Evolutionary conservation across 2,888 invertebrate genomes (phyloP), one percentile per base, ranked within the genome.

Genomic region (Dermolepida albohirtum): DNA sequence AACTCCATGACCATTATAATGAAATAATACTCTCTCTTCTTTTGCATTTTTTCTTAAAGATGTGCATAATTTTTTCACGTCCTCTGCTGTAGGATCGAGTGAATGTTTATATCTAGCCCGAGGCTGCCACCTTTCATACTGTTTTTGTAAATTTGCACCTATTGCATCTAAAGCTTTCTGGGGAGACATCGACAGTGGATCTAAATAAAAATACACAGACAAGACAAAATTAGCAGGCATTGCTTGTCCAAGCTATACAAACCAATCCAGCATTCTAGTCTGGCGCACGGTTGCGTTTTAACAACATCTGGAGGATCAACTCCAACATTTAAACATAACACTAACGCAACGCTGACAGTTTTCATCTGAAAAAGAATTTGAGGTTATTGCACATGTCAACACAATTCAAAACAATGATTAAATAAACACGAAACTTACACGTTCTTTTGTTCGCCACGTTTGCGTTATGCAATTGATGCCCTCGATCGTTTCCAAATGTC

Each of bases 1-100:
- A 68, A 99, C 99, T 12, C 99, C 99, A 82, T 99, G 99, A 0
- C 99, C 99, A 84, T 99, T 99, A 84, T 99, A 99, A 84, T 99
- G 99, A 85, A 99, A 99, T 64, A 99, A 85, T 41, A 99, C 97
- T 72, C 99, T 88, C 81, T 99, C 99, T 78, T 98, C 98, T 84
- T 98, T 98, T 4, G 99, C 98, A 84, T 97, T 98, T 74, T 97
- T 88, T 10, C 99, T 87, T 73, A 99, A 85, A 0, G 97, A 97
- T 29, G 93, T 92, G 81, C 98, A 98, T 17, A 98, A 85, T 83
- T 98, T 98, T 82, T 98, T 97, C 0, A 99, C 96, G 85, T 99
- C 98, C 43, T 99, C 99, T 1, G 95, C 92, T 1, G 98, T 98
- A 6, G 99, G 99, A 85, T 99, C 99, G 64, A 97, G 88, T 50